These are phyloP conservation scores for Otolemur garnettii DNA, from an alignment of 2,113 vertebrate species.

Conservation along the genomic window DNA sequence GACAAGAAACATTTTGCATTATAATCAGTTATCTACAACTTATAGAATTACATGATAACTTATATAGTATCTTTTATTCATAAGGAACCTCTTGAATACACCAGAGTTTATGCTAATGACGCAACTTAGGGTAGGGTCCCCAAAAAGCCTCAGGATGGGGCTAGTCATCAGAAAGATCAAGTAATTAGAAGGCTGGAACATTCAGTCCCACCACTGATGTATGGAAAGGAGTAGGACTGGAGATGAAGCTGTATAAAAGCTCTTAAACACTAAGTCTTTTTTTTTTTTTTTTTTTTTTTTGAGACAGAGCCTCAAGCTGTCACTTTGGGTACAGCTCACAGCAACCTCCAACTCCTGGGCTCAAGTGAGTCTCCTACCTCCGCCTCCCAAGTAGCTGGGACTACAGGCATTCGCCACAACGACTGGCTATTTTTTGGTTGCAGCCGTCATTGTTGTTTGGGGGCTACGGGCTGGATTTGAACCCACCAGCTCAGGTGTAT, in stretches of 20 bases:
- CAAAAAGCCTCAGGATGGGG: not conserved
- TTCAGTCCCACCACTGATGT: not conserved
- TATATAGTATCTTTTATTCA: not conserved
- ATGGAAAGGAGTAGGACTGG: no score
- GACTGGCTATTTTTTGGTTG: no score
- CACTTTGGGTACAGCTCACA: no score
- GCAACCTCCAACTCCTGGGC: no score
- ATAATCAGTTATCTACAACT: not conserved
- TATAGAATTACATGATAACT: not conserved
- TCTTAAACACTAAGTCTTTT: not conserved
- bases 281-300: no score
- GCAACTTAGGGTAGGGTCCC: not conserved
- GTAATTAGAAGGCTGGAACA: not conserved
- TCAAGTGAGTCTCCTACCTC: no score
- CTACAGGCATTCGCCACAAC: no score
- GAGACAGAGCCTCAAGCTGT: no score
- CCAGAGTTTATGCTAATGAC: not conserved
- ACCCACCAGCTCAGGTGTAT: no score
- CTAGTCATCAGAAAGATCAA: not conserved
- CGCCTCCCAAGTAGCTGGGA: no score
- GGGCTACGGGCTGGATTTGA: no score
- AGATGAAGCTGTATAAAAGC: not conserved
- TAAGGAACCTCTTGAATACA: not conserved
- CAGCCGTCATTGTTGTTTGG: no score
- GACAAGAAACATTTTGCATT: not conserved